Evolutionary conservation across 2,113 vertebrate genomes (phyloP), one percentile per base, ranked within the genome.

Genomic region (Ophiodon elongatus): DNA sequence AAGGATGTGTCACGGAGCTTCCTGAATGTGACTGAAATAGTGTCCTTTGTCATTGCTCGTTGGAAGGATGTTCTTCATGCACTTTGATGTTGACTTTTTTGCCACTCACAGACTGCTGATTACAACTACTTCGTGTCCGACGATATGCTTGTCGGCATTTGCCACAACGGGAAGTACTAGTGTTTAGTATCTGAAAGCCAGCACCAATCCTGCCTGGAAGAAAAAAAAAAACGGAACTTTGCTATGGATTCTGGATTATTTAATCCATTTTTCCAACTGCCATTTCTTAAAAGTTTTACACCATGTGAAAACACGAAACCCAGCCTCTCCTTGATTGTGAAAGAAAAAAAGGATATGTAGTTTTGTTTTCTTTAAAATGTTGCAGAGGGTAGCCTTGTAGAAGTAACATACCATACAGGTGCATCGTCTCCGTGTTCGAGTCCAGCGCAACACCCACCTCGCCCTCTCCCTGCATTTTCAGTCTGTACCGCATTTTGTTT

Each of bases 1-100:
- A 85, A 88, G 89, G 85, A 90, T 74, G 73, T 88, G 88, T 83
- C 88, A 80, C 39, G 6, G 15, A 67, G 72, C 68, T 82, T 91
- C 85, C 88, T 79, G 71, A 76, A 7, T 35, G 59, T 27, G 62
- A 74, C 29, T 23, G 23, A 23, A 7, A 25, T 43, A 21, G 69
- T 17, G 52, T 73, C 52, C 79, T 39, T 2, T 79, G 79, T 84
- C 73, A 59, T 31, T 41, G 59, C 10, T 68, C 50, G 19, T 8
- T 75, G 84, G 84, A 73, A 88, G 88, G 85, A 85, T 80, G 75
- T 41, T 35, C 79, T 75, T 57, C 33, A 31, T 68, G 37, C 57
- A 54, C 78, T 91, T 85, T 90, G 73, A 87, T 84, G 84, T 82
- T 45, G 29, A 43, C 68, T 29, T 41, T n/a, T 66, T 41, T 13